These are phyloP conservation scores for Hippocampus abdominalis DNA, from an alignment of 2,113 vertebrate species.

Conservation along the genomic window DNA sequence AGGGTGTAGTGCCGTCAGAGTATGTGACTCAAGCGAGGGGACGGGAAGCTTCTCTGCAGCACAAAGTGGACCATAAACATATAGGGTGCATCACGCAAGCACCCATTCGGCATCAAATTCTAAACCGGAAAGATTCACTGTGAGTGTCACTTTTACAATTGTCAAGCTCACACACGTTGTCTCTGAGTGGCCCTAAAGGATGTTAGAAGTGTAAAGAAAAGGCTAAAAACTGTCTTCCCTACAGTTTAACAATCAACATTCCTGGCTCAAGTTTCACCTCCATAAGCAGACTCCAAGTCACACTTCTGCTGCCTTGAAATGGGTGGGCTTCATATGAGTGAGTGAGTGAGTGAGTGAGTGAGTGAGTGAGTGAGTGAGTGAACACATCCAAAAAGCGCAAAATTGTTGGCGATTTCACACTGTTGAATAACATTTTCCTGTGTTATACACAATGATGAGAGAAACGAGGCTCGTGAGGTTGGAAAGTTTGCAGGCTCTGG, in stretches of 20 bases:
- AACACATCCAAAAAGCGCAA: neutral
- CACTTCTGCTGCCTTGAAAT: neutral
- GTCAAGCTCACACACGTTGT: neutral
- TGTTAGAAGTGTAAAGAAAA: neutral
- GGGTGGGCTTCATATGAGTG: neutral
- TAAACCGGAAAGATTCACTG: neutral
- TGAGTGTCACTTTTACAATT: too few species aligned
- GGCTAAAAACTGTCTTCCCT: neutral
- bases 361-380: neutral
- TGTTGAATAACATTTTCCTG: too few species aligned
- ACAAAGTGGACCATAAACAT: constrained; percentile 10
- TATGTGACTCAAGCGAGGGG: neutral
- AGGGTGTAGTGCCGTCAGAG: neutral
- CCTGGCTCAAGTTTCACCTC: neutral
- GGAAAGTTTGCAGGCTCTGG: too few species aligned
- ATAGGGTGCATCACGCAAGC: neutral
- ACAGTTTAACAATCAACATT: neutral
- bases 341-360: neutral
- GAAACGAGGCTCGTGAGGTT: too few species aligned
- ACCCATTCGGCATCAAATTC: neutral
- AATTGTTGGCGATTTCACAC: too few species aligned
- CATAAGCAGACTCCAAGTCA: neutral
- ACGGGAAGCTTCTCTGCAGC: neutral
- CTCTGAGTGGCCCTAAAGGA: neutral
- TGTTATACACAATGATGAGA: too few species aligned